Evolutionary conservation across 2,888 invertebrate genomes (phyloP).

Genomic region (Mamestra brassicae): DNA sequence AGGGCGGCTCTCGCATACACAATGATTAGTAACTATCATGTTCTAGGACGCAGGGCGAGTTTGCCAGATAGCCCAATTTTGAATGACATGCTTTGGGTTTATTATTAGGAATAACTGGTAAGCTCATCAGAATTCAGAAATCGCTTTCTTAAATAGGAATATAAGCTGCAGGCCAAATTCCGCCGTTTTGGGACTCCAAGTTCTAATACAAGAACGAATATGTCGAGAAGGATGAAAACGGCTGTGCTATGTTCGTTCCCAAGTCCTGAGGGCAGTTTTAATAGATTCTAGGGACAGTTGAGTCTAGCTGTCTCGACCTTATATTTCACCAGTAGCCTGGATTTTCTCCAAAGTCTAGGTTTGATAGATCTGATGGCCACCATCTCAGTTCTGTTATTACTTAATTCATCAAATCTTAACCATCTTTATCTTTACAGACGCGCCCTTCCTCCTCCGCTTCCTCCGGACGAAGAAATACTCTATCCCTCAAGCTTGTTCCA

Average conservation of each 20-base stretch:
- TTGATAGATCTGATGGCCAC: not conserved
- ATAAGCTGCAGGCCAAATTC: no score
- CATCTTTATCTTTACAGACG: conserved; percentile 87
- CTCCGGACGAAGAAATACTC: conserved; percentile 97
- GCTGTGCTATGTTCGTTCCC: not conserved
- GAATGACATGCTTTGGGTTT: not conserved
- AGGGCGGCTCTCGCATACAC: conserved; percentile 38
- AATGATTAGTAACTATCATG: conserved; percentile 33
- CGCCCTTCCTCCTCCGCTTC: conserved; percentile 95
- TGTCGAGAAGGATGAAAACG: not conserved
- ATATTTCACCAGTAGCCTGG: not conserved
- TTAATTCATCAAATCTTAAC: not conserved
- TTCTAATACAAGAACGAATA: not conserved
- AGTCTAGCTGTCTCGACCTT: not conserved
- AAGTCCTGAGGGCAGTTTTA: not conserved
- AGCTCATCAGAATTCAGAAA: not conserved
- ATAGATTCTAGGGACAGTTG: not conserved
- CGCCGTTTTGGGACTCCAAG: no score
- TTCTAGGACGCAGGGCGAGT: conserved; percentile 12
- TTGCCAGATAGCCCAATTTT: conserved; percentile 28
- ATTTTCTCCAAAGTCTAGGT: not conserved
- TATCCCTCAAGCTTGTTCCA: conserved; percentile 95
- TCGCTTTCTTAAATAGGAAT: not conserved
- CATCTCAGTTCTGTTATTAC: no score
- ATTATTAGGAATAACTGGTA: not conserved